phyloP scores from a whole-genome alignment of 2,797 vertebrate species.

The Diglossa cyanea region DNA sequence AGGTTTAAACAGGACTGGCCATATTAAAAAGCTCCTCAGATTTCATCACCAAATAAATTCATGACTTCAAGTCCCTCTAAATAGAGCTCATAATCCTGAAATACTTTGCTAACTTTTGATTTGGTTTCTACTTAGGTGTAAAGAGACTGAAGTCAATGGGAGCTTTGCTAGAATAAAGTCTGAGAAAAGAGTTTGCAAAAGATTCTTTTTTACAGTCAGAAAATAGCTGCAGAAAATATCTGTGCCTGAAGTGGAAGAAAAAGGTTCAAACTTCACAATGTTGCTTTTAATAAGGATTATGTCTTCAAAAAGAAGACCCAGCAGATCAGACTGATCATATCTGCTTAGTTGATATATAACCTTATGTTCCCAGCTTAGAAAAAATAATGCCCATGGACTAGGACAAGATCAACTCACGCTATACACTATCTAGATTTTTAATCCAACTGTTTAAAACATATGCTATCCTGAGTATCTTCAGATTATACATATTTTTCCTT shows the following conservation, averaged over 20 bases:
- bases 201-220: constrained; percentile 14
- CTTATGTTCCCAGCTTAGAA: background rate
- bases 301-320: background rate
- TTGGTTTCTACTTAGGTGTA: background rate
- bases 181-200: background rate
- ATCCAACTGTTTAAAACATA: background rate
- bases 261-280: constrained; percentile 6
- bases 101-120: background rate
- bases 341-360: background rate
- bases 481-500: background rate
- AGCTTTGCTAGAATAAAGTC: background rate
- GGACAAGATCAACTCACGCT: background rate
- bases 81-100: background rate
- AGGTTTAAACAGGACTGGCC: background rate
- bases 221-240: background rate
- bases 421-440: background rate
- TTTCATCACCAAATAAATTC: background rate
- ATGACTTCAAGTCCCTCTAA: constrained; percentile 20
- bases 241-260: background rate
- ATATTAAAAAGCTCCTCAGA: background rate
- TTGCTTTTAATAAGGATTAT: background rate
- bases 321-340: background rate
- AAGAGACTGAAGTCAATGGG: background rate
- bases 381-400: background rate
- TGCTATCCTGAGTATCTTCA: background rate